A percentile compares a stretch with the other conserved stretches of the same genome.
phyloP scores from a whole-genome alignment of 2,113 vertebrate species.

The Coryphaenoides rupestris region DNA sequence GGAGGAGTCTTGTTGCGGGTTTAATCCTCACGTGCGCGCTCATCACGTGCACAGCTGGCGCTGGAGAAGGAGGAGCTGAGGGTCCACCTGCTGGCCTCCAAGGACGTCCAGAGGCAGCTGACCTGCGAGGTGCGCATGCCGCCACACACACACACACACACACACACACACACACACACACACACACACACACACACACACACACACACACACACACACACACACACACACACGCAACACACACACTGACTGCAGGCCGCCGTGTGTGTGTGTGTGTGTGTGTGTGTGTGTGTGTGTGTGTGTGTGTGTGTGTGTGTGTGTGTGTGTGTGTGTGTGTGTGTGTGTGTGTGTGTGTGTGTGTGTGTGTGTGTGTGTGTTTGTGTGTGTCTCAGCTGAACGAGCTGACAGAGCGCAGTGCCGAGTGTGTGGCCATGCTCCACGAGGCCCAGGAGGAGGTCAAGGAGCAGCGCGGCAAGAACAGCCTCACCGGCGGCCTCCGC shows the following conservation, averaged over 20 bases:
- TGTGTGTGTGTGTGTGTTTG: constrained; percentile 9
- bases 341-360: constrained; percentile 1
- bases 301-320: no score
- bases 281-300: no score
- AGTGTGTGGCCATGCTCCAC: constrained; percentile 93
- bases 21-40: not conserved
- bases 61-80: constrained; percentile 96
- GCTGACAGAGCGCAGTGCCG: constrained; percentile 84
- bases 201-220: no score
- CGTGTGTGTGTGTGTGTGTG: no score
- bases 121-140: constrained; percentile 83
- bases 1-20: not conserved
- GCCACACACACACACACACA: constrained; percentile 3
- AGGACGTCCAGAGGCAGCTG: constrained; percentile 92
- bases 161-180: no score
- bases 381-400: constrained; percentile 82
- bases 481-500: constrained; percentile 74
- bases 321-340: not conserved
- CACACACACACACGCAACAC: no score
- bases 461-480: constrained; percentile 80
- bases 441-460: constrained; percentile 94
- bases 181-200: no score
- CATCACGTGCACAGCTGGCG: constrained; percentile 77
- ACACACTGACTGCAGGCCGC: no score
- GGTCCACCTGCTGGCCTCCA: constrained; percentile 94